Evolutionary conservation across 2,113 vertebrate genomes (phyloP).

Genomic region (Eupsittula cactorum): DNA sequence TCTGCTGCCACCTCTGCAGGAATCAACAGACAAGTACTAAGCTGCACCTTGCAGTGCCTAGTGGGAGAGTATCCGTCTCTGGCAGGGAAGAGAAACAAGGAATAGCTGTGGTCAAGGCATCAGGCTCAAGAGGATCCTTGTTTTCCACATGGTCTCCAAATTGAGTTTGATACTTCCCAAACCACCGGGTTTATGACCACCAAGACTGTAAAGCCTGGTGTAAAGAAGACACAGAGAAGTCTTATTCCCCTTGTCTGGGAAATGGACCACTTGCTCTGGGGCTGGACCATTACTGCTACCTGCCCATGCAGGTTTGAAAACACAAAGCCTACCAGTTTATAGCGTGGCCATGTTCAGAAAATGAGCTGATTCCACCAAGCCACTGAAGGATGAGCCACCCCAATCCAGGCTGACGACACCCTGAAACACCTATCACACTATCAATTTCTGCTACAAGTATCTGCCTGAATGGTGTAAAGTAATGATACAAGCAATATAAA

Average conservation of each 20-base stretch:
- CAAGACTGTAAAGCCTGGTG: not conserved
- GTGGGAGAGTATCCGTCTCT: not conserved
- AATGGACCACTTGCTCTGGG: not conserved
- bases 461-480: not conserved
- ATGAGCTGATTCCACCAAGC: not conserved
- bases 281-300: not conserved
- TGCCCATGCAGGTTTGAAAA: not conserved
- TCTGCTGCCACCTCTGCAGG: not conserved
- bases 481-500: not conserved
- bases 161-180: not conserved
- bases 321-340: not conserved
- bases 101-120: not conserved
- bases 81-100: not conserved
- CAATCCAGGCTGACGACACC: not conserved
- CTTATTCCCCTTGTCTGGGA: not conserved
- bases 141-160: not conserved
- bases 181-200: not conserved
- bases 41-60: not conserved
- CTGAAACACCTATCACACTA: not conserved
- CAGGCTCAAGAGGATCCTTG: not conserved
- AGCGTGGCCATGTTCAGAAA: fast-evolving
- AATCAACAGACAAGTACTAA: not conserved
- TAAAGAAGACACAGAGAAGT: not conserved
- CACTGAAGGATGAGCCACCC: not conserved
- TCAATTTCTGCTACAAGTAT: not conserved